Evolutionary conservation across 2,888 invertebrate species (phyloP), one percentile per base, ranked within the genome.

Genomic region (Ochropleura plecta): DNA sequence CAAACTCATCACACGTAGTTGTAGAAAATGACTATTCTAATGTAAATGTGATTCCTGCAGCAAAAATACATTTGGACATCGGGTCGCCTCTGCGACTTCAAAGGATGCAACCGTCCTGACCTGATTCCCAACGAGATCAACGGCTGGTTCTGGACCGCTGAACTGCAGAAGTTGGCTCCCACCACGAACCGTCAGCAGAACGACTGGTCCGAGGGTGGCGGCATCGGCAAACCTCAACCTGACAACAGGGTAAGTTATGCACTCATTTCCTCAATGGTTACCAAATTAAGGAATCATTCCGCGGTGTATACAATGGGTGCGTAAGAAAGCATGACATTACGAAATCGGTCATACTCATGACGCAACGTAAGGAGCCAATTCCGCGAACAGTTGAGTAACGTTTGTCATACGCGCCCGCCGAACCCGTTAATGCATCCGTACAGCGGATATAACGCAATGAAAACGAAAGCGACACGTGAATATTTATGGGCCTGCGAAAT

Each of bases 131-230:
- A 98, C 82, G 97, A 97, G 73, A 94, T 98, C 83, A 98, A 98
- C 91, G 99, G 99, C 57, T 99, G 99, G 99, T 99, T 99, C 97
- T 99, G 98, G 98, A 98, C 98, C 42, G 98, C 98, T 55, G 98
- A 98, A 88, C 97, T 98, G 71, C 98, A 98, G 94, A 98, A 98
- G 93, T 95, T 99, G 88, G 98, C 98, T 1, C 98, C 98, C 66
- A 98, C 98, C 73, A 98, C 97, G 74, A 98, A 98, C 95, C 97
- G 98, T 70, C 97, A 97, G 71, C 98, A 98, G 92, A 98, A 98
- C 93, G 98, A 98, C 94, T 98, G 98, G 98, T 98, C 98, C 55
- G 98, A 98, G 92, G 98, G 97, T 84, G 99, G 99, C 89, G 98
- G 98, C 86, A 98, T 98, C 91, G 98, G 98, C 79, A 97, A 98